These are phyloP conservation scores for Macrocentrus cingulum DNA, from an alignment of 1,140 invertebrate species.

Conservation along the genomic window DNA sequence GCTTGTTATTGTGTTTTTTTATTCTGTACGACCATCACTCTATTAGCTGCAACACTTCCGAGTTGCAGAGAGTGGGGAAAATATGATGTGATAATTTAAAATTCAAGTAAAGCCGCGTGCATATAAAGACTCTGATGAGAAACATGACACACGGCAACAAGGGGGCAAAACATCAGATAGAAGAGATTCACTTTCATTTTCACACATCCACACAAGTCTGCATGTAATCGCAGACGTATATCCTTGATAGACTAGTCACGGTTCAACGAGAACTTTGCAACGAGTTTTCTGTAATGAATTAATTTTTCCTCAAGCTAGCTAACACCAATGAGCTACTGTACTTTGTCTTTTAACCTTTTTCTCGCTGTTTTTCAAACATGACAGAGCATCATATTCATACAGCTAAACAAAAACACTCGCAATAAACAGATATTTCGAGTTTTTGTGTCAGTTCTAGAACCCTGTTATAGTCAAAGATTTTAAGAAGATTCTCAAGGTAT, in stretches of 20 bases:
- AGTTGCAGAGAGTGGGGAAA: neutral
- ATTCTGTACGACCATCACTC: neutral
- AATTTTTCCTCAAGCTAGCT: neutral
- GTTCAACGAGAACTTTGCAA: conserved; percentile 37
- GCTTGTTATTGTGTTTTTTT: neutral
- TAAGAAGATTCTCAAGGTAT: too few species aligned
- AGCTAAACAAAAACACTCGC: too few species aligned
- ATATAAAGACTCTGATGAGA: too few species aligned
- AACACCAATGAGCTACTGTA: too few species aligned
- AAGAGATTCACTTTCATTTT: conserved; percentile 47
- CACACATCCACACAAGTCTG: conserved; percentile 29
- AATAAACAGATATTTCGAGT: too few species aligned
- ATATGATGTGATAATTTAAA: neutral
- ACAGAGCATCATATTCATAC: too few species aligned
- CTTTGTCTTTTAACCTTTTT: too few species aligned
- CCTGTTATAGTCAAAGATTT: too few species aligned
- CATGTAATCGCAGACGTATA: conserved; percentile 44
- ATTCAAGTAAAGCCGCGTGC: too few species aligned
- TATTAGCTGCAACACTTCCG: neutral
- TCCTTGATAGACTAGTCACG: conserved; percentile 45
- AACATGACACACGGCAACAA: too few species aligned
- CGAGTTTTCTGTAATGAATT: conserved; percentile 4
- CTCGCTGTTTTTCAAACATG: too few species aligned
- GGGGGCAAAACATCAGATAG: neutral
- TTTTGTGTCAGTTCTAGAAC: too few species aligned